phyloP scores from a whole-genome alignment of 2,888 invertebrate genomes.

The Drosophila gaucha region DNA sequence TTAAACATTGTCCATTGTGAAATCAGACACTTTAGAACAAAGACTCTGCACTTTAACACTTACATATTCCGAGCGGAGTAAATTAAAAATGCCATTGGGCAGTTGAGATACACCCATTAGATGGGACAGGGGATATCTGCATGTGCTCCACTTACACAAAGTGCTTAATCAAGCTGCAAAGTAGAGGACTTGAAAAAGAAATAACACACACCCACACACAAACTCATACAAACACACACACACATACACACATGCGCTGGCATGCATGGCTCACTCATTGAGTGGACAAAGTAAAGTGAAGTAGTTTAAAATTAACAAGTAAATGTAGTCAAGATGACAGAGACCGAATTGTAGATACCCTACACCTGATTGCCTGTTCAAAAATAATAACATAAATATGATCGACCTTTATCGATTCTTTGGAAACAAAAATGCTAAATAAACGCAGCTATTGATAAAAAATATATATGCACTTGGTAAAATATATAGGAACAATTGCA shows the following conservation, averaged over 20 bases:
- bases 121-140: conserved; percentile 50
- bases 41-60: conserved; percentile 12
- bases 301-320: conserved; percentile 72
- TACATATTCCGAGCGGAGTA: conserved; percentile 28
- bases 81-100: conserved; percentile 77
- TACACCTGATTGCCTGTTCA: background rate
- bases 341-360: background rate
- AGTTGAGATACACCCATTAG: conserved; percentile 32
- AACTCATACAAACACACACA: conserved; percentile 5
- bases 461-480: no score
- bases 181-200: conserved; percentile 62
- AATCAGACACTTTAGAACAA: background rate
- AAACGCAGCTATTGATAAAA: no score
- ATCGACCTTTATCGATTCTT: background rate
- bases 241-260: background rate
- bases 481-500: no score
- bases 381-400: no score
- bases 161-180: conserved; percentile 80
- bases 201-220: conserved; percentile 12
- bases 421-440: no score
- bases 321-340: background rate
- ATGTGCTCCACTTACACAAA: conserved; percentile 79
- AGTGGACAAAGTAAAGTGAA: conserved; percentile 73
- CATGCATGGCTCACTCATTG: conserved; percentile 45
- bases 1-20: conserved; percentile 15